Percentiles rank a stretch among this genome's conserved stretches.
Conservation (phyloP, 2,113 vertebrate species). For the Blennius ocellaris region DNA sequence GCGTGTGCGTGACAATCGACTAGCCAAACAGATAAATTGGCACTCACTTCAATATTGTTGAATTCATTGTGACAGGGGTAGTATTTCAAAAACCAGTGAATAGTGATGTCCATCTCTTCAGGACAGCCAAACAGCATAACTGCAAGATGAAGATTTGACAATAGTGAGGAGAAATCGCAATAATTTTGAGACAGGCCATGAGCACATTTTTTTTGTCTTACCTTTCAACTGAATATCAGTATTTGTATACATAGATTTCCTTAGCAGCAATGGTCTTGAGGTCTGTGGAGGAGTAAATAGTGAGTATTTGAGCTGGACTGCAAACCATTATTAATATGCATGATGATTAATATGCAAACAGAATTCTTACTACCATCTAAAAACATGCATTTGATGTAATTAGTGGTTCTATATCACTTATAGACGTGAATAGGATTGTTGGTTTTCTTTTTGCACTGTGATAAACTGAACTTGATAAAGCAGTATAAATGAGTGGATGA, state of each 20-base stretch:
- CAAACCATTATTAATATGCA: background rate
- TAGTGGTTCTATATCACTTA: no score
- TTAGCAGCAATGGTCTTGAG: slow-evolving; percentile 84
- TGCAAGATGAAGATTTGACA: slow-evolving; percentile 58
- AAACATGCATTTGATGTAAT: no score
- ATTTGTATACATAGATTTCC: slow-evolving; percentile 88
- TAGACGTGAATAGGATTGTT: no score
- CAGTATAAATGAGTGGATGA: no score
- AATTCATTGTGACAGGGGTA: slow-evolving; percentile 88
- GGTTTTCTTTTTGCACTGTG: background rate
- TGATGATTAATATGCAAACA: no score
- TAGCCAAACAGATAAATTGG: background rate
- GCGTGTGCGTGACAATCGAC: background rate
- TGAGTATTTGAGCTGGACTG: background rate
- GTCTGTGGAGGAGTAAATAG: slow-evolving; percentile 71
- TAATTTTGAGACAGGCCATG: background rate
- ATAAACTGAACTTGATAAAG: background rate
- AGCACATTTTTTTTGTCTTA: slow-evolving; percentile 59
- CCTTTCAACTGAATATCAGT: slow-evolving; percentile 88
- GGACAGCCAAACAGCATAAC: slow-evolving; percentile 83
- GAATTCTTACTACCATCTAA: no score
- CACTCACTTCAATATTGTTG: slow-evolving; percentile 87
- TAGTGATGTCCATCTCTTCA: slow-evolving; percentile 77
- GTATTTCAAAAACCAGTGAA: slow-evolving; percentile 87
- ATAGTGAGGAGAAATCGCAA: background rate